Evolutionary conservation across 2,888 invertebrate species (phyloP).

Genomic region (Limenitis camilla): DNA sequence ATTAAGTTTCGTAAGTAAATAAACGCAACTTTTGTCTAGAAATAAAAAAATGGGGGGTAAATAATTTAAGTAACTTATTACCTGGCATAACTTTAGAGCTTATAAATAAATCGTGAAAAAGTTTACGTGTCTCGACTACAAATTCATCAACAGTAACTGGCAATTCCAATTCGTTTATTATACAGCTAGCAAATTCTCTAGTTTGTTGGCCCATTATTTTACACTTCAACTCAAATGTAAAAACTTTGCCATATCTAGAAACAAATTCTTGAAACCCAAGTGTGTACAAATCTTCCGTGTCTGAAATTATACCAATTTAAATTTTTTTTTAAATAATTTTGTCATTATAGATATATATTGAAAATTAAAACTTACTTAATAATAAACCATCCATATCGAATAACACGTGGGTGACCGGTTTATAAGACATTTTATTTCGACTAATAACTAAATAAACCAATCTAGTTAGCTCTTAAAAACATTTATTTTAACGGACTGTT

Average conservation of each 20-base stretch:
- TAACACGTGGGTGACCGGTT: conserved; percentile 66
- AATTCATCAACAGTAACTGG: conserved; percentile 82
- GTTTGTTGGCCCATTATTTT: conserved; percentile 82
- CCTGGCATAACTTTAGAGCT: conserved; percentile 81
- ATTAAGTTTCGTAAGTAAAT: no score
- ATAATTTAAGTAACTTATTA: conserved; percentile 38
- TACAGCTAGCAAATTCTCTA: conserved; percentile 73
- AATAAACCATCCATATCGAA: conserved; percentile 68
- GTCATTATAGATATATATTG: not conserved
- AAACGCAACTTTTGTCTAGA: no score
- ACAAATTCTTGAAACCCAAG: conserved; percentile 80
- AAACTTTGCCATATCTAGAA: conserved; percentile 80
- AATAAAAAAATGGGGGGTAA: no score
- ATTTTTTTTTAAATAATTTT: not conserved
- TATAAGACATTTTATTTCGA: conserved; percentile 34
- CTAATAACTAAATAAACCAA: not conserved
- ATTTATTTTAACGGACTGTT: no score
- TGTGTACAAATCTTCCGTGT: conserved; percentile 87
- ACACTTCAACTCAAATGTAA: conserved; percentile 85
- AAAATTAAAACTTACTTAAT: conserved; percentile 57
- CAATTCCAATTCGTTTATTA: conserved; percentile 76
- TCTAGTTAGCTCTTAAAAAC: no score
- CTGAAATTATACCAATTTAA: conserved; percentile 61
- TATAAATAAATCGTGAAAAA: conserved; percentile 76
- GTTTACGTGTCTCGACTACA: conserved; percentile 66